Conservation (phyloP, 1,140 invertebrate genomes). For the Lasioglossum baleicum region DNA sequence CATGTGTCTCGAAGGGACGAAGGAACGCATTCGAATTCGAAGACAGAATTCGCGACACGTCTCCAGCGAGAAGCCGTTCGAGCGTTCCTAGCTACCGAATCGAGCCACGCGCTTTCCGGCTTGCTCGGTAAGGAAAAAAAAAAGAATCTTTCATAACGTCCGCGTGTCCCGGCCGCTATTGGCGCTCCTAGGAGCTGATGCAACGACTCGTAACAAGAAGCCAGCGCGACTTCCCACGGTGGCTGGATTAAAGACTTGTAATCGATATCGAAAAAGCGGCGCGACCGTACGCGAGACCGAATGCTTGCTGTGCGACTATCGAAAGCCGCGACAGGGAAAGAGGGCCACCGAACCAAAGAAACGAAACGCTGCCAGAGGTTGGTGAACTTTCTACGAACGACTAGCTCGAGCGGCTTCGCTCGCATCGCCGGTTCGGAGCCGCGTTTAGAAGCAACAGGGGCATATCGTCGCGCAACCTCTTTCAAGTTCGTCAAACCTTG, state of each 20-base stretch:
- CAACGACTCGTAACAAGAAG: not conserved
- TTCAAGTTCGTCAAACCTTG: slow-evolving; percentile 8
- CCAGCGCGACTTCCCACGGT: not conserved
- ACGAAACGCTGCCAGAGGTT: slow-evolving; percentile 21
- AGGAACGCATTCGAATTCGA: no score
- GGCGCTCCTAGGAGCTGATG: not conserved
- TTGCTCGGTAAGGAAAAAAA: no score
- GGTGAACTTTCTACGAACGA: slow-evolving; percentile 40
- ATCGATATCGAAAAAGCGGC: slow-evolving; percentile 2
- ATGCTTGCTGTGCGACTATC: not conserved
- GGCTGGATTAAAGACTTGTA: slow-evolving; percentile 1
- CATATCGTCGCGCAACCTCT: slow-evolving; percentile 31
- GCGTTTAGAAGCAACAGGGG: slow-evolving; percentile 7
- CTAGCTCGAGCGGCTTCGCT: slow-evolving; percentile 9
- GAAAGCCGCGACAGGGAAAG: not conserved
- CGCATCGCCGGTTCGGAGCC: slow-evolving; percentile 4
- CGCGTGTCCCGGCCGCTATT: not conserved
- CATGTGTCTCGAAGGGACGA: no score
- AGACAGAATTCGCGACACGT: not conserved
- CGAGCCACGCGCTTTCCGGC: not conserved
- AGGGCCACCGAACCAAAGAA: not conserved
- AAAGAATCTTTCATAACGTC: not conserved
- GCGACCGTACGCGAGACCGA: not conserved
- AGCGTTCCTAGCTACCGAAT: not conserved
- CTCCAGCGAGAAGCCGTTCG: not conserved